phyloP scores from a whole-genome alignment of 2,797 vertebrate genomes.

The Lateolabrax maculatus region DNA sequence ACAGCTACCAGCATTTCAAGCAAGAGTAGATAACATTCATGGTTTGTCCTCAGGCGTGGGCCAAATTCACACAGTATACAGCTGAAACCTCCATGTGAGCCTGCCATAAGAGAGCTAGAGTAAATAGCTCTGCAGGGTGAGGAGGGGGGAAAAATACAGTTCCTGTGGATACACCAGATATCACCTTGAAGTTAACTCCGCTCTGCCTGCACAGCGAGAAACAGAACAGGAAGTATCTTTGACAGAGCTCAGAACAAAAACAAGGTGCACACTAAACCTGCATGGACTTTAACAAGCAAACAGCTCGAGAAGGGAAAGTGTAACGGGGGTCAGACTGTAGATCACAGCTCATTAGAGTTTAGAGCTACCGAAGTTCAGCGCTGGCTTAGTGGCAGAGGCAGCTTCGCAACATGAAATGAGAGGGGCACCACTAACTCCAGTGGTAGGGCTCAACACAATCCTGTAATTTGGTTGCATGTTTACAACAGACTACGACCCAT shows the following conservation, averaged over 20 bases:
- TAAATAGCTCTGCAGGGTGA: conserved; percentile 50
- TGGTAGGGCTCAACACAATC: conserved; percentile 67
- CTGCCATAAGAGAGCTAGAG: conserved; percentile 37
- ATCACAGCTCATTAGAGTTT: conserved; percentile 50
- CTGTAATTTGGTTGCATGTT: conserved; percentile 82
- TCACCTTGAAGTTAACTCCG: conserved; percentile 64
- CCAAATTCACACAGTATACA: conserved; percentile 56
- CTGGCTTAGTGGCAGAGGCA: conserved; percentile 65
- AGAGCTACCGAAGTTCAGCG: conserved; percentile 51
- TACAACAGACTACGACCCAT: conserved; percentile 75
- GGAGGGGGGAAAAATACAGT: neutral
- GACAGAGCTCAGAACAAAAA: conserved; percentile 48
- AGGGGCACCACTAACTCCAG: conserved; percentile 74
- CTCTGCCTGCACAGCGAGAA: conserved; percentile 36
- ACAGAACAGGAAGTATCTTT: conserved; percentile 64
- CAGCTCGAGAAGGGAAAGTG: conserved; percentile 31
- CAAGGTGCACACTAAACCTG: conserved; percentile 43
- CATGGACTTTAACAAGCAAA: conserved; percentile 29
- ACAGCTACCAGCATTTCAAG: conserved; percentile 68
- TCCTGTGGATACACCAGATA: conserved; percentile 44
- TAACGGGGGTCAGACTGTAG: conserved; percentile 31
- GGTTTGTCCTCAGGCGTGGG: conserved; percentile 70
- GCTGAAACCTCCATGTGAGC: conserved; percentile 49
- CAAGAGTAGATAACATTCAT: conserved; percentile 83
- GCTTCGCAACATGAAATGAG: conserved; percentile 74